phyloP scores from a whole-genome alignment of 2,888 invertebrate genomes.

The Ophion ellenae region DNA sequence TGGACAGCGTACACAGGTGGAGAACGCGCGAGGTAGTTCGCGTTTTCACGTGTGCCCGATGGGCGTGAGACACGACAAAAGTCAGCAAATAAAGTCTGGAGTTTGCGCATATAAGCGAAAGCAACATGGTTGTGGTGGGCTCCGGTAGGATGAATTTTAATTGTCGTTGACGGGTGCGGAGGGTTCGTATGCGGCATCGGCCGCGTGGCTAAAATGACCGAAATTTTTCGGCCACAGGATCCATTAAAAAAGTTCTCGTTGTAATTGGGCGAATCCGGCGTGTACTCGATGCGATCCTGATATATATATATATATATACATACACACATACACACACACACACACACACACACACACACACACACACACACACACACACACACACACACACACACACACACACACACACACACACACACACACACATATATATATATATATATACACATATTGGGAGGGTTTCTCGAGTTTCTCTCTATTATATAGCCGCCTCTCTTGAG shows the following conservation, averaged over 20 bases:
- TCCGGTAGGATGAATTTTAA: slow-evolving; percentile 78
- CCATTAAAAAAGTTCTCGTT: slow-evolving; percentile 76
- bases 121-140: not conserved
- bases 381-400: too few relatives aligned
- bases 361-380: too few relatives aligned
- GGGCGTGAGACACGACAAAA: slow-evolving; percentile 20
- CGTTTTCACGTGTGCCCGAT: slow-evolving; percentile 13
- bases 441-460: not conserved
- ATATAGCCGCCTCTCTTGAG: slow-evolving; percentile 70
- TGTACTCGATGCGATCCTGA: slow-evolving; percentile 21
- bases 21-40: slow-evolving; percentile 66
- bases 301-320: slow-evolving; percentile 1
- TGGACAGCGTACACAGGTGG: slow-evolving; percentile 68
- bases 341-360: too few relatives aligned
- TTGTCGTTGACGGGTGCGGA: slow-evolving; percentile 71
- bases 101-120: not conserved
- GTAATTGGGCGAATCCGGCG: slow-evolving; percentile 72
- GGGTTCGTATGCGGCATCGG: slow-evolving; percentile 68
- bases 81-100: slow-evolving; percentile 7
- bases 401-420: too few relatives aligned
- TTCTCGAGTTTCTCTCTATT: slow-evolving; percentile 57
- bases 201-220: slow-evolving; percentile 76
- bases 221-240: slow-evolving; percentile 75
- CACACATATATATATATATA: too few relatives aligned
- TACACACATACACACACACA: too few relatives aligned